Evolutionary conservation across 92 coral and sea anemone species (phyloP), one percentile per base, ranked within the genome.

Genomic region (Chrysogorgia sp.): DNA sequence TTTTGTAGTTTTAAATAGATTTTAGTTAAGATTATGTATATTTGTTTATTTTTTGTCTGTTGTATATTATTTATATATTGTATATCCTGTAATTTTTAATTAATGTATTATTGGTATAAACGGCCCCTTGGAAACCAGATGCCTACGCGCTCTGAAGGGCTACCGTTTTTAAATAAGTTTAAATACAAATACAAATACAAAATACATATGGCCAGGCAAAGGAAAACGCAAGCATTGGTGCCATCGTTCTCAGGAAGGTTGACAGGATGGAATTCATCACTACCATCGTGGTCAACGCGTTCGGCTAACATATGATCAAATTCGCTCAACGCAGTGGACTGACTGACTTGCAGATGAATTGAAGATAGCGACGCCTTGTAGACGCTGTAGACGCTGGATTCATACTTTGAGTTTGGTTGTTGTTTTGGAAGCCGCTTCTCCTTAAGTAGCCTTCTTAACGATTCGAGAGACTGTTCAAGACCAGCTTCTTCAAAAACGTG

Each of bases 201-300:
- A n/a, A n/a, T n/a, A 33, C 40, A 45, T 69, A 43, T 47, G 20
- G 14, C 76, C 37, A 69, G 22, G 21, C 40, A 17, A 10, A 69
- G 59, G 29, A 69, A 69, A 25, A 40, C 76, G 43, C 76, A 69
- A 13, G 76, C 58, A 69, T 69, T 68, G 28, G 76, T 68, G 14
- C 76, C 76, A 47, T 68, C 76, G 21, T 34, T 40, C 26, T 41
- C 21, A 30, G 28, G 30, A 33, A 61, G 28, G n/a, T n/a, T 13
- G 2, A 32, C 20, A 20, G 40, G 53, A 6, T 10, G 25, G 13
- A 41, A 23, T 22, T 40, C 58, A 10, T 41, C 76, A 9, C 32
- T 24, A 14, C 32, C 19, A 59, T 1, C n/a, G 25, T 7, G 13
- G 24, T 33, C 34, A 31, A 3, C 6, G 20, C 37, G 35, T 61